A percentile compares a stretch with the other conserved stretches of the same genome.
Conservation (phyloP, 1,140 invertebrate genomes). For the Neodiprion pinetum region DNA sequence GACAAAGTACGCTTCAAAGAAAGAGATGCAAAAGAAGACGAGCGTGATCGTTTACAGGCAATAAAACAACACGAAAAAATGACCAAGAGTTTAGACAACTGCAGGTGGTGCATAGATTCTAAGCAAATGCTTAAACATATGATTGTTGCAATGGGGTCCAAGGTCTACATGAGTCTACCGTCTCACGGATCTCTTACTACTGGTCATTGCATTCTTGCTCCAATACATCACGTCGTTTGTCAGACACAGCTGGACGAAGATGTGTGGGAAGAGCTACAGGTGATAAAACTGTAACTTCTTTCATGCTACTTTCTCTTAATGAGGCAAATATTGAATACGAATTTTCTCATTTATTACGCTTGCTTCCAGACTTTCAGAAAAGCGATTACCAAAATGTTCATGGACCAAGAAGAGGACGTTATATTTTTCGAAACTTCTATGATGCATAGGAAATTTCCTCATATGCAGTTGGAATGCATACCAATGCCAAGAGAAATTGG, state of each 20-base stretch:
- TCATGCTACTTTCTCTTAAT: neutral
- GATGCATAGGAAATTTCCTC: slow-evolving; percentile 77
- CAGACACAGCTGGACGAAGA: slow-evolving; percentile 90
- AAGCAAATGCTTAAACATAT: slow-evolving; percentile 84
- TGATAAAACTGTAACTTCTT: slow-evolving; percentile 47
- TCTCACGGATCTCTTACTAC: slow-evolving; percentile 78
- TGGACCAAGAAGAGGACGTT: slow-evolving; percentile 75
- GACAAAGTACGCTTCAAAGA: slow-evolving; percentile 73
- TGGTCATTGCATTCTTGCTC: slow-evolving; percentile 88
- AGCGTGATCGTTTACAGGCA: slow-evolving; percentile 71
- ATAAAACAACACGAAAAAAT: slow-evolving; percentile 77
- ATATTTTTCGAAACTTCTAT: slow-evolving; percentile 92
- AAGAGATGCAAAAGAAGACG: slow-evolving; percentile 68
- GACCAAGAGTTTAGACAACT: slow-evolving; percentile 77
- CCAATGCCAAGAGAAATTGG: slow-evolving; percentile 83
- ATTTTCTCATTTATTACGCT: slow-evolving; percentile 23
- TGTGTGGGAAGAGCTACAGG: slow-evolving; percentile 87
- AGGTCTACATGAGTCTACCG: slow-evolving; percentile 85
- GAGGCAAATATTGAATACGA: neutral
- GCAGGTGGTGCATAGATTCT: slow-evolving; percentile 84
- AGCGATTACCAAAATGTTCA: slow-evolving; percentile 81
- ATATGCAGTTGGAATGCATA: slow-evolving; percentile 90
- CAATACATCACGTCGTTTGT: slow-evolving; percentile 81
- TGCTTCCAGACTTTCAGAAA: slow-evolving; percentile 71
- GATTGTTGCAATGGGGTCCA: slow-evolving; percentile 81